Evolutionary conservation across 1,140 invertebrate species (phyloP), one percentile per base, ranked within the genome.

Genomic region (Leptopilina boulardi): DNA sequence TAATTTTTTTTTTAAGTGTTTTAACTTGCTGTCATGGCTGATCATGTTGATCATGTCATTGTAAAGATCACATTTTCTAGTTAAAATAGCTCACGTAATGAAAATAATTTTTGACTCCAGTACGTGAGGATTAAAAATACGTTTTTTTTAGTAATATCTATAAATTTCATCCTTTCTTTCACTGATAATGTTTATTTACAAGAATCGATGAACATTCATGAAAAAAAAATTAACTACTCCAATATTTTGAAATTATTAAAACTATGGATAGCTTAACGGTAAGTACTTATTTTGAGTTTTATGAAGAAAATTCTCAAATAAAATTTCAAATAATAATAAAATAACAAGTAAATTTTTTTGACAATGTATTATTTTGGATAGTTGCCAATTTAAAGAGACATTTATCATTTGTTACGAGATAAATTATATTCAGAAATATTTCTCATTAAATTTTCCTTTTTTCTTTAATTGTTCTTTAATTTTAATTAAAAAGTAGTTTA

Each of bases 201-300:
- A 5, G 47, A 51, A 38, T 51, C n/a, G 47, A 51, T 51, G 47
- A 51, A 18, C n/a, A n/a, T 51, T 51, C 47, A 51, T 51, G 34
- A 51, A 51, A 44, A 44, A 5, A 51, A 51, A 18, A 51, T 51
- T 51, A 51, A 15, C 47, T 18, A 51, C 47, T 51, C 47, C 47
- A 51, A 51, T 5, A 51, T n/a, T n/a, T 51, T 51, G 47, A 15
- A 51, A 51, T 18, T n/a, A 18, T n/a, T 18, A 77, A 54, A 78
- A 82, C 73, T 75, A 88, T 87, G 87, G 83, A 87, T 76, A 88
- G 83, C 80, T 71, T 87, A 73, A 85, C 79, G 71, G 87, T 88
- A 70, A 83, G 87, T 86, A 84, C 26, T 38, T 10, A 74, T 15
- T 70, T 44, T 13, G 5, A 19, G 70, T 26, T 9, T 71, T 13